Evolutionary conservation across 2,888 invertebrate genomes (phyloP).

Genomic region (Dorcus parallelipipedus): DNA sequence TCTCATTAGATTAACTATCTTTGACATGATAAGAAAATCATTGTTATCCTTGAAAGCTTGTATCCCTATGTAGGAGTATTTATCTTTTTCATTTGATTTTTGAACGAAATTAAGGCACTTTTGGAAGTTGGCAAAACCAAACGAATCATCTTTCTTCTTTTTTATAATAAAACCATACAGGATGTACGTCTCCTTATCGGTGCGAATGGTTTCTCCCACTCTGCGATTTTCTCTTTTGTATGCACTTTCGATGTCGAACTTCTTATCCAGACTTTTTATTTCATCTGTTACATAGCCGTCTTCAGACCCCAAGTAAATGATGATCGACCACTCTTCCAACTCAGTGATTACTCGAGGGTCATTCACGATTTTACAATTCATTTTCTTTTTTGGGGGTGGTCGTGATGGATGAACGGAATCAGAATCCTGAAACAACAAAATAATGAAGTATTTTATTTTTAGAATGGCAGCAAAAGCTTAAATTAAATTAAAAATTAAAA

Average conservation of each 20-base stretch:
- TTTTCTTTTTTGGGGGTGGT: not conserved
- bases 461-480: not conserved
- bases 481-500: too few relatives aligned
- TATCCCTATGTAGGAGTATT: conserved; percentile 29
- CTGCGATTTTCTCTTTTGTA: conserved; percentile 21
- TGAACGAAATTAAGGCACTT: conserved; percentile 27
- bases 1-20: conserved; percentile 40
- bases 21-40: conserved; percentile 35
- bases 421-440: conserved; percentile 6
- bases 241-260: conserved; percentile 34
- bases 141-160: conserved; percentile 20
- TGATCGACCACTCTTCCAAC: conserved; percentile 36
- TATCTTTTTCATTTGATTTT: conserved; percentile 21
- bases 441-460: not conserved
- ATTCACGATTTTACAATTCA: conserved; percentile 24
- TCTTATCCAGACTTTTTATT: conserved; percentile 34
- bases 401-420: not conserved
- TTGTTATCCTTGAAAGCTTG: conserved; percentile 27
- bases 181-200: conserved; percentile 23
- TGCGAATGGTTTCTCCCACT: conserved; percentile 32
- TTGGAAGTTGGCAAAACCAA: conserved; percentile 29
- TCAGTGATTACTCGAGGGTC: conserved; percentile 29
- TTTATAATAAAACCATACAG: conserved; percentile 34
- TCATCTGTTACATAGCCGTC: conserved; percentile 33
- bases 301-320: conserved; percentile 39